Evolutionary conservation across 35 echinoderm and acorn worm species (phyloP).

Genomic region (Apostichopus japonicus): DNA sequence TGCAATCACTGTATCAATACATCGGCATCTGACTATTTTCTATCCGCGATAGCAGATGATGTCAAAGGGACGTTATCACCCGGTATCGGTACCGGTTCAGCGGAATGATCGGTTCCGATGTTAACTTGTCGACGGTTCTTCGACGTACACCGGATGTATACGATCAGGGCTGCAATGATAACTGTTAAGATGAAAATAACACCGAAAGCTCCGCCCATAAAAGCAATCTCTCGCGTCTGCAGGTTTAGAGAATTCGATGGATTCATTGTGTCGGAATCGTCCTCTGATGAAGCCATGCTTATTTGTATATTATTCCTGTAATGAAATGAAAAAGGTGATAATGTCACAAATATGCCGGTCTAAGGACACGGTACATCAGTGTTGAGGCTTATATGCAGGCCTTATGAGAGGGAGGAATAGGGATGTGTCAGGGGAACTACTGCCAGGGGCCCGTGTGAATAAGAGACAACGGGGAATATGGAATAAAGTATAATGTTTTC

Average conservation of each 20-base stretch:
- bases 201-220: background rate
- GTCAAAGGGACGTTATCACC: no score
- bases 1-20: no score
- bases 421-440: no score
- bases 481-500: no score
- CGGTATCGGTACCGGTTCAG: background rate
- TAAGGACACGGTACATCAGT: no score
- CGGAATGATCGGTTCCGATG: background rate
- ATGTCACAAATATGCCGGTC: no score
- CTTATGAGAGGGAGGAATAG: no score
- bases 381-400: no score
- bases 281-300: background rate
- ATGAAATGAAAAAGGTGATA: background rate
- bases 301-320: background rate
- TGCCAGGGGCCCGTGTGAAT: no score
- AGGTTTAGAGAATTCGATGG: background rate
- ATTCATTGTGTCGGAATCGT: background rate
- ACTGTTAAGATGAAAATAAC: background rate
- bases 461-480: no score
- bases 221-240: background rate
- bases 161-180: background rate
- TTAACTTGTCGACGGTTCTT: background rate
- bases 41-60: no score
- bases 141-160: background rate
- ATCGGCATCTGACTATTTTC: no score